Evolutionary conservation across 2,797 vertebrate genomes (phyloP).

Genomic region (Tokudaia muenninki): DNA sequence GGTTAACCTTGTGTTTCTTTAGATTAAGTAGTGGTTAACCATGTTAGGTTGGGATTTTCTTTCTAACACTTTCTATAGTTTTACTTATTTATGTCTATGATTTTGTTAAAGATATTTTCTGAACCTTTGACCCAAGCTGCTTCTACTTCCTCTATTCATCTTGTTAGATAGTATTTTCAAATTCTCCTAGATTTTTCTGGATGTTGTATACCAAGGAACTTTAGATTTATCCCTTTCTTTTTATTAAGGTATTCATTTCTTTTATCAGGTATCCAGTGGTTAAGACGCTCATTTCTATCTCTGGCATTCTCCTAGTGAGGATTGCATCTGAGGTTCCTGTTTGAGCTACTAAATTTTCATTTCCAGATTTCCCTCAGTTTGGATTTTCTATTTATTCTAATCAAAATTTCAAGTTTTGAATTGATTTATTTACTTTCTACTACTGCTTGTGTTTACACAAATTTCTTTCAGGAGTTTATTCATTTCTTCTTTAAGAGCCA

Average conservation of each 20-base stretch:
- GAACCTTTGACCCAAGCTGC: not conserved
- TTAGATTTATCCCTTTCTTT: not conserved
- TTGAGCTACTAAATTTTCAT: not conserved
- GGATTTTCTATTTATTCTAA: not conserved
- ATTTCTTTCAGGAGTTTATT: not conserved
- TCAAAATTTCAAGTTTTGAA: not conserved
- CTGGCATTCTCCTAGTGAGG: not conserved
- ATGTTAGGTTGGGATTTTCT: not conserved
- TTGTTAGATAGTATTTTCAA: not conserved
- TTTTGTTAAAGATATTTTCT: not conserved
- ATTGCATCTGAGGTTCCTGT: not conserved
- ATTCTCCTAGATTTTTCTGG: not conserved
- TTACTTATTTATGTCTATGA: not conserved
- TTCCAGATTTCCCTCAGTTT: not conserved
- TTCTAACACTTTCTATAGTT: not conserved
- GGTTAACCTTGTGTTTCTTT: not conserved
- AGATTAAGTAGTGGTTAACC: not conserved
- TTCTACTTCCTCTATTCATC: not conserved
- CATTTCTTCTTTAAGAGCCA: not conserved
- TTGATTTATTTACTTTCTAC: not conserved
- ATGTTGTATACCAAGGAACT: not conserved
- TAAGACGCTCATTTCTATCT: not conserved
- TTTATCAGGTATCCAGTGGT: not conserved
- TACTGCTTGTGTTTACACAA: not conserved
- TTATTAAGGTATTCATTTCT: not conserved